Conservation (phyloP, 2,113 vertebrate genomes). For the Rhombomys opimus region DNA sequence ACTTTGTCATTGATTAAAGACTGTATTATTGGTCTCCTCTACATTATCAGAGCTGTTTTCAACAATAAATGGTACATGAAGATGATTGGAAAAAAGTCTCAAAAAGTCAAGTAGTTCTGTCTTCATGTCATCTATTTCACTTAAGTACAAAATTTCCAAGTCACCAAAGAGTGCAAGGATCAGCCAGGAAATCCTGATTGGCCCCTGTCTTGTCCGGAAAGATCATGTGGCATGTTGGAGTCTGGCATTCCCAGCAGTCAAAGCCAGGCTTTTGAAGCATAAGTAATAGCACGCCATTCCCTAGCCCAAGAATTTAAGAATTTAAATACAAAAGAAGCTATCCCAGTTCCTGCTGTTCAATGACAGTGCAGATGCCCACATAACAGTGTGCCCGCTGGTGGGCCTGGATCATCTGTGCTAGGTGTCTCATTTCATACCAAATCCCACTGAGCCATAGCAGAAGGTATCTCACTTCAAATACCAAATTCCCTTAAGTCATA, state of each 20-base stretch:
- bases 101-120: conserved; percentile 17
- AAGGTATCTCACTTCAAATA: conserved; percentile 92
- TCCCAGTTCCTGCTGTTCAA: not conserved
- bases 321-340: not conserved
- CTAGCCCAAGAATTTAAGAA: not conserved
- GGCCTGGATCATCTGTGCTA: no score
- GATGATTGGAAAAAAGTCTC: not conserved
- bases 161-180: not conserved
- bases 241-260: not conserved
- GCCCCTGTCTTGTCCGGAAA: conserved; percentile 13
- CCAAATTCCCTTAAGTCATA: conserved; percentile 91
- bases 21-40: not conserved
- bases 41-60: not conserved
- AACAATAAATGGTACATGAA: not conserved
- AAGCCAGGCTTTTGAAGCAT: not conserved
- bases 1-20: not conserved
- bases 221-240: not conserved
- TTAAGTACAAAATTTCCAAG: conserved; percentile 19
- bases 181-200: not conserved
- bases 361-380: not conserved
- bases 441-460: conserved; percentile 91
- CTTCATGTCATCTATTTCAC: conserved; percentile 36
- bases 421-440: conserved; percentile 88
- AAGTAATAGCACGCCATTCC: conserved; percentile 12
- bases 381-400: no score